Base-by-base conservation (phyloP, 1,140 invertebrate genomes). In the Drosophila arawakana region DNA sequence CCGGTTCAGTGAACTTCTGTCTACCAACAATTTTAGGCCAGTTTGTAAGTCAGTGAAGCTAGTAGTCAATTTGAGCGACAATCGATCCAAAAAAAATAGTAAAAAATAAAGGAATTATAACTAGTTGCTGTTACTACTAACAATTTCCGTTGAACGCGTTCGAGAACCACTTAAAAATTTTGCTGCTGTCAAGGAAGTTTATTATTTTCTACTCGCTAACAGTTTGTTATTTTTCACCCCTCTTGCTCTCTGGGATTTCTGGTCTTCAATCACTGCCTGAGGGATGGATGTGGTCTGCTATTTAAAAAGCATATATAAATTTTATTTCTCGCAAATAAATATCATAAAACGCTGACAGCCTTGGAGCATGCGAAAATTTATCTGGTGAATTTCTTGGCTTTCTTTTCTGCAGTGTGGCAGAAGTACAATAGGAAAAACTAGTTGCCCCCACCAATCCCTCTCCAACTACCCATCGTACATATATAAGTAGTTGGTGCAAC, bases 301-400 rank as follows among this genome's bases (percentile, higher is more conserved):
- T 62, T 70, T 70, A 70, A 57, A 62, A 57, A 62, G 25, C 25
- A 30, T 55, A 50, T 65, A 83, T 49, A 73, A 68, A 76, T 79
- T 83, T 75, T 73, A 81, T 85, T 79, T 79, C 69, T 62, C 65
- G 49, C 75, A 78, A 81, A 78, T 76, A 84, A 72, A 84, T 78
- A 85, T 81, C 66, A 73, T 72, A 74, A 80, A 80, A 84, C 67
- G 54, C 58, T 69, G 72, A 74, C 59, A 75, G 61, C 55, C 30
- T 84, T 18, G 39, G 52, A 58, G 34, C 18, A 54, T 30, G 49
- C 25, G 34, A 69, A 78, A 80, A 84, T 75, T 55, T 43, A 72
- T 78, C 57, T 77, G 61, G 47, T 30, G 46, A 39, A 37, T 54
- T 70, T 66, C 13, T 44, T 54, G 68, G 62, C 73, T 73, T 79